Base-by-base conservation (phyloP, 2,888 invertebrate genomes). In the Glyphotaelius pellucidus region DNA sequence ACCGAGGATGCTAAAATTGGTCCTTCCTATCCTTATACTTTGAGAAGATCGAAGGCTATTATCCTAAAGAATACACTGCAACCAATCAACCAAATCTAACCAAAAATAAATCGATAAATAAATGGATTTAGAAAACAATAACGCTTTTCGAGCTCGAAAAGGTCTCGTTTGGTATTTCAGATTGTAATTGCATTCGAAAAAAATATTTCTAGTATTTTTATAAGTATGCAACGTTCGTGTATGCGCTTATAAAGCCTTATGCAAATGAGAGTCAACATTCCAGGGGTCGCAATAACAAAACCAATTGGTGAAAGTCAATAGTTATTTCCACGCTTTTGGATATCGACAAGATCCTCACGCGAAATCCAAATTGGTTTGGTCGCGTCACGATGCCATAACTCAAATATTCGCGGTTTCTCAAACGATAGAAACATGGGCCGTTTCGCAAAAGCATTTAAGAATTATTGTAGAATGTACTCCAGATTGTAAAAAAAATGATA, bases 1-100 rank as follows among this genome's bases (percentile, higher is more conserved):
- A 35, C 87, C 67, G 87, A 67, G 35, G 80, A 80, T 89, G 88
- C 79, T 89, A 31, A 89, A 89, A 79, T 89, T 89, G 88, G 79
- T 89, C 80, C 79, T 14, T 83, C 42, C 86, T 86, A 86, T 86
- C 19, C 25, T 35, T 83, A 38, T n/a, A n/a, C 35, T 15, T 32
- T 35, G 83, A 25, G 25, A 83, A 83, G 7, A 25, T 83, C 32
- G 35, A 31, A 83, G 25, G 19, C 15, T 30, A 35, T 32, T 35
- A 32, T 83, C 19, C 19, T 35, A 38, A 32, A 2, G 19, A n/a
- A 67, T n/a, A 67, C 7, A 67, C 67, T n/a, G 67, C 67, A 67
- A n/a, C 67, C 67, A 67, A 67, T 67, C 67, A 67, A 67, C 25
- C 67, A 67, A 67, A 67, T 67, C 5, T 25, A 67, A 67, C 19